Evolutionary conservation across 2,888 invertebrate species (phyloP).

Genomic region (Busseola fusca): DNA sequence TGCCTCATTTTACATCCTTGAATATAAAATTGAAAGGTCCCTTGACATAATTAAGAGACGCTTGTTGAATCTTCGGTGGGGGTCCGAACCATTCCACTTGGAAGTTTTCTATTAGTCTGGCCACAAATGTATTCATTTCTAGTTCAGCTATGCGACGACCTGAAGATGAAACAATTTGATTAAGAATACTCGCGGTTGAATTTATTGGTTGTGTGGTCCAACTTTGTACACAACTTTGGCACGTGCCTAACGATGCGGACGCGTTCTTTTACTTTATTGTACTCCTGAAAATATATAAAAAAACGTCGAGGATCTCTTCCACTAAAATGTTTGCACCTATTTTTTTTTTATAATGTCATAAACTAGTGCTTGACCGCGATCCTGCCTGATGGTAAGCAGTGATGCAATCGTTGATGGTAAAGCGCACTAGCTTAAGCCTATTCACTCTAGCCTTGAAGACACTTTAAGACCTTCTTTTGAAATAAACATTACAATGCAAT

Average conservation of each 20-base stretch:
- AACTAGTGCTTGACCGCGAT: no score
- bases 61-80: constrained; percentile 67
- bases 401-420: no score
- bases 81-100: constrained; percentile 74
- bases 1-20: background rate
- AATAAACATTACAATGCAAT: background rate
- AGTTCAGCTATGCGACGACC: constrained; percentile 90
- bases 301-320: background rate
- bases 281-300: no score
- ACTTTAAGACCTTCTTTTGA: no score
- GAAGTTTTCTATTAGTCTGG: constrained; percentile 74
- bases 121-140: constrained; percentile 85
- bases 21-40: constrained; percentile 74
- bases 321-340: no score
- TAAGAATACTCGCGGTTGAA: background rate
- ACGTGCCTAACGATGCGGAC: background rate
- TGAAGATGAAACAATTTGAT: constrained; percentile 38
- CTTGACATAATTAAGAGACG: constrained; percentile 73
- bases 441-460: no score
- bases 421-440: no score
- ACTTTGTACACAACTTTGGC: background rate
- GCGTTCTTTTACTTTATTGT: background rate
- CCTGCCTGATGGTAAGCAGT: no score
- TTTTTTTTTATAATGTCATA: no score
- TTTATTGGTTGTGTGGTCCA: background rate